Base-by-base conservation (phyloP, 2,113 vertebrate species). In the Proteles cristata region DNA sequence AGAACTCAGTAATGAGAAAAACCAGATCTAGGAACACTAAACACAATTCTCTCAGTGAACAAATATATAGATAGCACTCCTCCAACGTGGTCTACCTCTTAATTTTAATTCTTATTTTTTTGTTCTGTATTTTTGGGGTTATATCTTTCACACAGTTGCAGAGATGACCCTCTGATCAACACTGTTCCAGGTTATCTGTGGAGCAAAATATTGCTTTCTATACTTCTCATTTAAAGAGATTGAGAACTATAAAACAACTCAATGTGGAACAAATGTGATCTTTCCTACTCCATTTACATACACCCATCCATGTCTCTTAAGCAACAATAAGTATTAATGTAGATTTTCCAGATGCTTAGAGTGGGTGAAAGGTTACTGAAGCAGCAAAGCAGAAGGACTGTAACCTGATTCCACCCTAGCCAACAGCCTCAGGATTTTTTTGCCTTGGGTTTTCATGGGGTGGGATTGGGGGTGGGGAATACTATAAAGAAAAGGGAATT, bases 121-220 rank as follows among this genome's bases (percentile, higher is more conserved):
- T 63, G 71, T 74, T 33, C 31, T 95, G 23, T 23, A n/a, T 58
- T 86, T 15, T 97, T 69, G 88, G n/a, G 94, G 95, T 26, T 92
- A 4, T 91, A 68, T 26, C 2, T 61, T 90, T 92, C 31, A 1
- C 39, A 74, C 19, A 91, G 23, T 39, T 79, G 16, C 23, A 95
- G 80, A 74, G 4, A 53, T n/a, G 55, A 39, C 11, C 39, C 65
- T 8, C n/a, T 76, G 53, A n/a, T n/a, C 14, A 5, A 69, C 4
- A 73, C 21, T 11, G 1, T 23, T 73, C 25, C 10, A 1, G 17
- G 3, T 53, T 84, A 45, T 77, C 63, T 88, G 5, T 73, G 69
- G 43, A 48, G 11, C 7, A 84, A 84, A 84, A 61, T 68, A 39
- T 21, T 25, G 2, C 14, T 92, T 79, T 58, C 6, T 61, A 3